These are phyloP conservation scores for Ceuthmochares aereus DNA, from an alignment of 2,113 vertebrate genomes.

Conservation along the genomic window DNA sequence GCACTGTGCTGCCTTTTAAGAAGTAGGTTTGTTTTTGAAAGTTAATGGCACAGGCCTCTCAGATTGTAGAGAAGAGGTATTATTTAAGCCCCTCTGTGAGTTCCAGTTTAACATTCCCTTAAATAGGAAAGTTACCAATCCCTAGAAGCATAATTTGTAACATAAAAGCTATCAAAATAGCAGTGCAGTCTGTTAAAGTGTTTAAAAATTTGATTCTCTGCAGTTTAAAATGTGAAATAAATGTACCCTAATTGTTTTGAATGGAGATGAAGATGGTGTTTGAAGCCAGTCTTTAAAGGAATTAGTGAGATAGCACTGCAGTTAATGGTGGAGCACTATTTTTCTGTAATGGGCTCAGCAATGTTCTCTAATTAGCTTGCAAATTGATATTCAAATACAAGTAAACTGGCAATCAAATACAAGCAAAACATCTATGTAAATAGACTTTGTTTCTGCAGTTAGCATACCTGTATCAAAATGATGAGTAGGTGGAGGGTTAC, in stretches of 20 bases:
- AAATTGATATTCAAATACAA: slow-evolving; percentile 68
- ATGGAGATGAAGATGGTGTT: slow-evolving; percentile 22
- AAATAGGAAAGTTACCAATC: slow-evolving; percentile 56
- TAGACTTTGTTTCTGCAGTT: slow-evolving; percentile 10
- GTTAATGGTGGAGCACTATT: slow-evolving; percentile 48
- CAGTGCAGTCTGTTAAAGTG: slow-evolving; percentile 39
- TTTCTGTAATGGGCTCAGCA: slow-evolving; percentile 43
- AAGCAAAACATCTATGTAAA: slow-evolving; percentile 54
- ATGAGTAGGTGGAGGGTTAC: background rate
- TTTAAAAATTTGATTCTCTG: slow-evolving; percentile 59
- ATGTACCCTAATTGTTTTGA: slow-evolving; percentile 54
- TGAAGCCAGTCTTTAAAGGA: slow-evolving; percentile 56
- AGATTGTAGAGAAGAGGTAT: background rate
- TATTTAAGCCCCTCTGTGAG: background rate
- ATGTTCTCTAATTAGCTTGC: slow-evolving; percentile 61
- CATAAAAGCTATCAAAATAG: slow-evolving; percentile 43
- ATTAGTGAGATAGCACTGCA: slow-evolving; percentile 39
- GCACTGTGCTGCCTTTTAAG: background rate
- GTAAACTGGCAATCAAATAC: slow-evolving; percentile 65
- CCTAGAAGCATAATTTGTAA: slow-evolving; percentile 41
- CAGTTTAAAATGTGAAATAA: slow-evolving; percentile 59
- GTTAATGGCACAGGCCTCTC: slow-evolving; percentile 7
- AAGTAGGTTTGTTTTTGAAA: slow-evolving; percentile 13
- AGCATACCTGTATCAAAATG: slow-evolving; percentile 17
- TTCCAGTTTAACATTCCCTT: slow-evolving; percentile 50